Percentiles rank a stretch among this genome's conserved stretches.
These are phyloP conservation scores for Wiebesia pumilae DNA, from an alignment of 1,140 invertebrate species.

Conservation along the genomic window DNA sequence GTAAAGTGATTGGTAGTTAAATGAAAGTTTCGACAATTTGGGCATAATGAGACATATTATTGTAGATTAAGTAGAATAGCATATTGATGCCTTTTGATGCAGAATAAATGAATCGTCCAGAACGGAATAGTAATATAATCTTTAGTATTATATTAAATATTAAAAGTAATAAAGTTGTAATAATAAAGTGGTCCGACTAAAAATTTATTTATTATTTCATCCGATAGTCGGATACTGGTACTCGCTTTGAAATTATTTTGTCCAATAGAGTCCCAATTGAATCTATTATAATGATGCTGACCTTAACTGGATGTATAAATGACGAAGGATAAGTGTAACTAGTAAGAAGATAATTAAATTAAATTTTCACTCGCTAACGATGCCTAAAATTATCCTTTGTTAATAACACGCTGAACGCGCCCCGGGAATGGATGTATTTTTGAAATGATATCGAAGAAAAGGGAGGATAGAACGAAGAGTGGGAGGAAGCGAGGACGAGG, in stretches of 20 bases:
- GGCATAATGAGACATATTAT: neutral
- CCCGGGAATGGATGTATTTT: neutral
- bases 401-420: neutral
- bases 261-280: neutral
- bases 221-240: too few relatives aligned
- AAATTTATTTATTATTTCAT: too few relatives aligned
- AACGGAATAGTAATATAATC: neutral
- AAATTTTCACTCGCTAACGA: neutral
- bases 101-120: neutral
- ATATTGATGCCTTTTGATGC: neutral
- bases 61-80: neutral
- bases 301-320: neutral
- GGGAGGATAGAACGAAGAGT: neutral
- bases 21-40: neutral
- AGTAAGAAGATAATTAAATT: neutral
- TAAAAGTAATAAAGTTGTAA: too few relatives aligned
- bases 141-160: neutral
- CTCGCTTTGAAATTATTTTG: neutral
- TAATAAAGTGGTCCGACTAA: too few relatives aligned
- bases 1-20: neutral
- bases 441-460: neutral
- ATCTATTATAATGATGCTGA: neutral
- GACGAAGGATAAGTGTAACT: neutral
- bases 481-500: neutral
- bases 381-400: neutral